Evolutionary conservation across 92 coral and sea anemone species (phyloP), one percentile per base, ranked within the genome.

Genomic region (Epizoanthus rinbou): DNA sequence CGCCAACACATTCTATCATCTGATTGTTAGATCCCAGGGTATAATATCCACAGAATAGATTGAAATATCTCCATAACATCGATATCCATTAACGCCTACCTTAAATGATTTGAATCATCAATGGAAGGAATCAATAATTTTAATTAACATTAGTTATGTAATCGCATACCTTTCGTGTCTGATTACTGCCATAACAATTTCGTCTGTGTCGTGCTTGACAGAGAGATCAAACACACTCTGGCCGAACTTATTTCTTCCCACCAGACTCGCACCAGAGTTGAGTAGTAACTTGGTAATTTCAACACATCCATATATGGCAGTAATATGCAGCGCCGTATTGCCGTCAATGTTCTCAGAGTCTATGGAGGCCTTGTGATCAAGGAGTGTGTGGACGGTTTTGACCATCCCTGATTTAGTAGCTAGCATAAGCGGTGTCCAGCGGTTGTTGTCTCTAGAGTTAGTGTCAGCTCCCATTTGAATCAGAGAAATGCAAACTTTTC

Each of bases 341-440:
- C 92, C 92, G 65, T 89, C 89, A 33, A 80, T 85, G 82, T 89
- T 84, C 41, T 84, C 86, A 69, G 79, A 81, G 82, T 88, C 89
- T 25, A 69, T 73, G 23, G 41, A 74, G 8, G 82, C 91, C n/a
- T 87, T 80, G 63, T 79, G 72, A 47, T 88, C 86, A 3, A 88
- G 83, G 2, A 88, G 79, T 6, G 82, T 58, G 57, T 88, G 83
- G 0, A 75, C 80, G 54, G 94, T 93, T 62, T 84, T 89, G 5
- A 67, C 53, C 84, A 89, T 86, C 15, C 97, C 92, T 58, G 88
- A 88, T 78, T 89, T 93, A 9, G 91, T 86, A 8, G 97, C 97
- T 90, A 88, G 88, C 97, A 93, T 93, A 54, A 93, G 64, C 18
- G 97, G 97, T 41, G 97, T 91, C 91, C 94, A 86, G 89, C 94